These are phyloP conservation scores for Cathartes aura DNA, from an alignment of 2,113 vertebrate genomes.

Conservation along the genomic window DNA sequence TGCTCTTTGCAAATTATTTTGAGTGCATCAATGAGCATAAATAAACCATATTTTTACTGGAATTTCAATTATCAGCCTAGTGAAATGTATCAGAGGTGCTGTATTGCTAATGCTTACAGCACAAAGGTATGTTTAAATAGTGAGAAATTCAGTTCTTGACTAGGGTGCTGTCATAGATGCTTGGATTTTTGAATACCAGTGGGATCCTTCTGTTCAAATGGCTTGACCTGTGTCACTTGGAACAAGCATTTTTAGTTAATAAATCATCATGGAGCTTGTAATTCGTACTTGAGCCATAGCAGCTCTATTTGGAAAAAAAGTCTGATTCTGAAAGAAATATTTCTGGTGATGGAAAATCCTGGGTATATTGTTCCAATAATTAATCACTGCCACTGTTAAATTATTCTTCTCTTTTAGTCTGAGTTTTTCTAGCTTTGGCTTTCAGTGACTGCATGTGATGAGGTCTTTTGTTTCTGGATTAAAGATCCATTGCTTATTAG, in stretches of 20 bases:
- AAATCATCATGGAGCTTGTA: background rate
- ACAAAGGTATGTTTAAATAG: background rate
- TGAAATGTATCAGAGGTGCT: background rate
- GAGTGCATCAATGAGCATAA: background rate
- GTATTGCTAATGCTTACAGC: background rate
- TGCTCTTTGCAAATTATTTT: constrained; percentile 23
- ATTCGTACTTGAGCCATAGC: background rate
- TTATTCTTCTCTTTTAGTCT: background rate
- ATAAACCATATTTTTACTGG: background rate
- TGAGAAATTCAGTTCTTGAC: background rate
- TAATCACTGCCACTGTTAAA: background rate
- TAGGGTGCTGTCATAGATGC: background rate
- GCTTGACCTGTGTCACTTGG: background rate
- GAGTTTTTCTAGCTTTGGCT: background rate
- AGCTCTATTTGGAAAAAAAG: background rate
- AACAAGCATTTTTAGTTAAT: background rate
- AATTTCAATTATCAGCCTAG: background rate
- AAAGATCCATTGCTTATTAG: background rate
- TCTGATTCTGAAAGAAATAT: background rate
- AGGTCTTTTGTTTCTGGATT: background rate
- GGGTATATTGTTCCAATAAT: background rate
- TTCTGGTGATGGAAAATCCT: background rate
- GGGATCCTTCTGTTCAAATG: background rate
- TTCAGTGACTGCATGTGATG: background rate
- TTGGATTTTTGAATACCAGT: background rate